A percentile compares a stretch with the other conserved stretches of the same genome.
phyloP scores from a whole-genome alignment of 1,140 invertebrate genomes.

The Leptinotarsa lineolata region DNA sequence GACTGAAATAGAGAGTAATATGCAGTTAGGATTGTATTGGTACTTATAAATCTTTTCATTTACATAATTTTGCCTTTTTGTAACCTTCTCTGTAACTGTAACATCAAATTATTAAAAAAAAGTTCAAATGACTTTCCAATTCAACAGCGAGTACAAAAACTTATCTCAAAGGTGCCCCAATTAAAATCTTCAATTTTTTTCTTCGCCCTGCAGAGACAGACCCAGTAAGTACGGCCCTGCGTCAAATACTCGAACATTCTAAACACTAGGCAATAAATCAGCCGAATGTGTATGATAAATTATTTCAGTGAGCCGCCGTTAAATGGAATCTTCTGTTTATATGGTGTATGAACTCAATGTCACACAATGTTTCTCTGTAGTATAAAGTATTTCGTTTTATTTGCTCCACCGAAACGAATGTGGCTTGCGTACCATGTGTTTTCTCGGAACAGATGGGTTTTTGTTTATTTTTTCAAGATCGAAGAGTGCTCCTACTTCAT shows the following conservation, averaged over 20 bases:
- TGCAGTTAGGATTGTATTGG: too few species aligned
- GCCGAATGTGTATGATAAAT: neutral
- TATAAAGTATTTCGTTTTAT: constrained; percentile 7
- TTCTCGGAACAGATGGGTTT: constrained; percentile 4
- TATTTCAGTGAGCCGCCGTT: neutral
- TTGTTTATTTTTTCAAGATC: constrained; percentile 3
- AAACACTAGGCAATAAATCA: neutral
- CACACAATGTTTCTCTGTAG: constrained; percentile 3
- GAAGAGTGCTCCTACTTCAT: neutral
- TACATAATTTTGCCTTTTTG: too few species aligned
- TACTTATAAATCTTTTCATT: too few species aligned
- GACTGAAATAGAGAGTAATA: too few species aligned
- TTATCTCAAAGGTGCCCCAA: too few species aligned
- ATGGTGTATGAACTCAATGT: constrained; percentile 2
- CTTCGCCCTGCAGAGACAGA: too few species aligned
- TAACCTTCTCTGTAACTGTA: too few species aligned
- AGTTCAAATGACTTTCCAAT: too few species aligned
- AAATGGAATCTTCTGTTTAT: constrained; percentile 1
- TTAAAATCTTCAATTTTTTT: too few species aligned
- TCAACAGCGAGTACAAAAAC: too few species aligned
- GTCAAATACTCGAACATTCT: neutral
- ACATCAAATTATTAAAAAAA: too few species aligned
- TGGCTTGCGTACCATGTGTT: neutral
- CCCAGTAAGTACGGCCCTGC: neutral
- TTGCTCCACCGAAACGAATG: neutral